Conservation (phyloP, 2,888 invertebrate species). For the Blastobasis adustella region DNA sequence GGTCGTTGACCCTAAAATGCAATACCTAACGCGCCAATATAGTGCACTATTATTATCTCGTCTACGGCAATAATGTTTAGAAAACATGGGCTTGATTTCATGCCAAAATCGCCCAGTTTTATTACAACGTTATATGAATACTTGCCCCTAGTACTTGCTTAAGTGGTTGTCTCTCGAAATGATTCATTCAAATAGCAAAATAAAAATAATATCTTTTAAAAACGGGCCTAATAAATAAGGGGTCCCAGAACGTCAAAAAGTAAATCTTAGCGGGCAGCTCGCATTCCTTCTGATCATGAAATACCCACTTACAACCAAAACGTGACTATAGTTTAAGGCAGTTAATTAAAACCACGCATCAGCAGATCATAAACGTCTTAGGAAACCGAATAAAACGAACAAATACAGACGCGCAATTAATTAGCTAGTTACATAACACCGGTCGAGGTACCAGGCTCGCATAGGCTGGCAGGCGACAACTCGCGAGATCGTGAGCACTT, state of each 20-base stretch:
- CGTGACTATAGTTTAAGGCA: no score
- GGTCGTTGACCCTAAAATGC: slow-evolving; percentile 47
- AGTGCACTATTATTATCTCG: slow-evolving; percentile 48
- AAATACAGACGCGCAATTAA: no score
- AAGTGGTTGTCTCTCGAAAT: no score
- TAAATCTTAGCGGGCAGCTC: slow-evolving; percentile 9
- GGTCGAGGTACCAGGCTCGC: slow-evolving; percentile 12
- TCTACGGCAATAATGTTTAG: slow-evolving; percentile 45
- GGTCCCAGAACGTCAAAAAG: not conserved
- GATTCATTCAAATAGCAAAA: no score
- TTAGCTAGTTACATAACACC: no score
- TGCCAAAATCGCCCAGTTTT: slow-evolving; percentile 27
- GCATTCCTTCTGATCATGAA: no score
- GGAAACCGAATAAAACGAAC: no score
- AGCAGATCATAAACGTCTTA: no score
- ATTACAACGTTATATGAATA: slow-evolving; percentile 23
- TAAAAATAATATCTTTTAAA: no score
- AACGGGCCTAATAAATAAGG: not conserved
- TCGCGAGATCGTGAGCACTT: slow-evolving; percentile 24
- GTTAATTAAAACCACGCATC: no score
- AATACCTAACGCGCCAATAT: slow-evolving; percentile 7
- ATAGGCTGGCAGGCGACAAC: slow-evolving; percentile 24
- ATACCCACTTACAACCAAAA: no score
- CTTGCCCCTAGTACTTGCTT: not conserved
- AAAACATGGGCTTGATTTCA: slow-evolving; percentile 44